A percentile compares a stretch with the other conserved stretches of the same genome.
phyloP scores from a whole-genome alignment of 2,113 vertebrate genomes.

The Oryctolagus cuniculus region mOryCun1.1 NC_091436.1:75327501-75328000 shows the following conservation, averaged over 20 bases:
- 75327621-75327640: slow-evolving; percentile 13
- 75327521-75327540: background rate
- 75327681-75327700: slow-evolving; percentile 52
- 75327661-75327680: slow-evolving; percentile 53
- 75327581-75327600: background rate
- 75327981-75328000: background rate
- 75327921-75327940: background rate
- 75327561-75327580: background rate
- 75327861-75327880: background rate
- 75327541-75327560: background rate
- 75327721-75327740: slow-evolving; percentile 11
- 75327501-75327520: background rate
- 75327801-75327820: slow-evolving; percentile 1
- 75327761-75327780: slow-evolving; percentile 60
- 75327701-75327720: slow-evolving; percentile 21
- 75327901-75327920: slow-evolving; percentile 16
- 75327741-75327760: slow-evolving; percentile 26
- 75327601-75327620: background rate
- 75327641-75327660: slow-evolving; percentile 81
- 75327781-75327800: slow-evolving; percentile 57
- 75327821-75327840: slow-evolving; percentile 55
- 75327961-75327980: background rate
- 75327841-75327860: slow-evolving; percentile 33
- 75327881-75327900: background rate
- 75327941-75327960: background rate